Evolutionary conservation across 2,797 vertebrate species (phyloP).

Genomic region (Brotula barbata): DNA sequence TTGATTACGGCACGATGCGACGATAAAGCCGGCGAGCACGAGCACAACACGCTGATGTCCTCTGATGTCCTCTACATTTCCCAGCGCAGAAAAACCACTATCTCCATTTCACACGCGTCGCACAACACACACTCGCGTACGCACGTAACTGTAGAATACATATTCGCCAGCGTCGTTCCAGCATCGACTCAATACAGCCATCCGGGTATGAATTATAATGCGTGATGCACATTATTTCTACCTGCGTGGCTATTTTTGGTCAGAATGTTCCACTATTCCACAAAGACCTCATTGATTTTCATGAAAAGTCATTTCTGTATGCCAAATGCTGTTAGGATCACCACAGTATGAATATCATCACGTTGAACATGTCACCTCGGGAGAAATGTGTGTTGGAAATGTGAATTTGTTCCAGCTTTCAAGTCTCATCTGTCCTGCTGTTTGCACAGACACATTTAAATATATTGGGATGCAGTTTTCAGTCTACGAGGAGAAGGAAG

Average conservation of each 20-base stretch:
- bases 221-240: slow-evolving; percentile 37
- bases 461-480: slow-evolving; percentile 42
- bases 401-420: slow-evolving; percentile 52
- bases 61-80: slow-evolving; percentile 54
- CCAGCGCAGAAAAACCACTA: slow-evolving; percentile 13
- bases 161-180: slow-evolving; percentile 22
- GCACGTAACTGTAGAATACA: slow-evolving; percentile 13
- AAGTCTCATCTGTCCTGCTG: slow-evolving; percentile 53
- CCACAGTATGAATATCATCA: slow-evolving; percentile 53
- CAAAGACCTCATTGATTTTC: slow-evolving; percentile 50
- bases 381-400: slow-evolving; percentile 54
- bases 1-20: slow-evolving; percentile 3
- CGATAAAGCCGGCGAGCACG: slow-evolving; percentile 36
- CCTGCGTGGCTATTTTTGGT: slow-evolving; percentile 39
- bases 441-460: slow-evolving; percentile 56
- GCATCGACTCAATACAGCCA: slow-evolving; percentile 53
- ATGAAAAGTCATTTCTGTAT: slow-evolving; percentile 42
- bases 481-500: not conserved
- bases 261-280: slow-evolving; percentile 28
- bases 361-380: slow-evolving; percentile 50
- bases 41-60: slow-evolving; percentile 49
- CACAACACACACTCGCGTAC: slow-evolving; percentile 12
- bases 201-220: slow-evolving; percentile 51
- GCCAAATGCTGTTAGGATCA: slow-evolving; percentile 58
- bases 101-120: slow-evolving; percentile 55